Percentiles rank a stretch among this genome's conserved stretches.
phyloP scores from a whole-genome alignment of 2,888 invertebrate species.

The Hypomecis punctinalis region DNA sequence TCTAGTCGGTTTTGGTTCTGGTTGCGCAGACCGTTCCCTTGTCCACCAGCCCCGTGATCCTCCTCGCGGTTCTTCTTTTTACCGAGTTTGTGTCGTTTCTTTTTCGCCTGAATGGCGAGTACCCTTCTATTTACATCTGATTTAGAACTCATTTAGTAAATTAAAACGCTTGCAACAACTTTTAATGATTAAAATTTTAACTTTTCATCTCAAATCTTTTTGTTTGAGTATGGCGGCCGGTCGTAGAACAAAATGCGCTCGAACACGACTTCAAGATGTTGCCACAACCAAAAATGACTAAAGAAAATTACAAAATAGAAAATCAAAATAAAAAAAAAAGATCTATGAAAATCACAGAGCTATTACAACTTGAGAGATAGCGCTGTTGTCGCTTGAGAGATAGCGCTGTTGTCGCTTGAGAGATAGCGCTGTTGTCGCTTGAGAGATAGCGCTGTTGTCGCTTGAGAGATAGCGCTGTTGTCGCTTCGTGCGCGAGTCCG shows the following conservation, averaged over 20 bases:
- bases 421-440: too few relatives aligned
- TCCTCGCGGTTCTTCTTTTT: slow-evolving; percentile 93
- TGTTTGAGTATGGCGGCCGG: slow-evolving; percentile 90
- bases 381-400: too few relatives aligned
- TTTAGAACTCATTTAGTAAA: slow-evolving; percentile 92
- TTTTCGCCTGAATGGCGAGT: slow-evolving; percentile 96
- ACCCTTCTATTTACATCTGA: slow-evolving; percentile 96
- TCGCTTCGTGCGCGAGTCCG: too few relatives aligned
- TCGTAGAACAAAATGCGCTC: slow-evolving; percentile 84
- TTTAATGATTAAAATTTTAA: slow-evolving; percentile 83
- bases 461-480: too few relatives aligned
- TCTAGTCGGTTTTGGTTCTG: slow-evolving; percentile 86
- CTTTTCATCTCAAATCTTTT: slow-evolving; percentile 87
- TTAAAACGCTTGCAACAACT: slow-evolving; percentile 81
- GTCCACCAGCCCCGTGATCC: slow-evolving; percentile 86
- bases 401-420: too few relatives aligned
- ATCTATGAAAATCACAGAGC: too few relatives aligned
- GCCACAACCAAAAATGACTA: slow-evolving; percentile 43
- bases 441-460: too few relatives aligned
- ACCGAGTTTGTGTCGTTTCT: slow-evolving; percentile 94
- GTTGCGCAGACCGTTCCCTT: slow-evolving; percentile 85
- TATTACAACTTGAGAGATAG: too few relatives aligned
- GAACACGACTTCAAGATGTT: slow-evolving; percentile 66
- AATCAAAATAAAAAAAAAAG: not conserved
- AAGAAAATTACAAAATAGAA: not conserved